Conservation (phyloP, 2,797 vertebrate genomes). For the Dallia pectoralis region DNA sequence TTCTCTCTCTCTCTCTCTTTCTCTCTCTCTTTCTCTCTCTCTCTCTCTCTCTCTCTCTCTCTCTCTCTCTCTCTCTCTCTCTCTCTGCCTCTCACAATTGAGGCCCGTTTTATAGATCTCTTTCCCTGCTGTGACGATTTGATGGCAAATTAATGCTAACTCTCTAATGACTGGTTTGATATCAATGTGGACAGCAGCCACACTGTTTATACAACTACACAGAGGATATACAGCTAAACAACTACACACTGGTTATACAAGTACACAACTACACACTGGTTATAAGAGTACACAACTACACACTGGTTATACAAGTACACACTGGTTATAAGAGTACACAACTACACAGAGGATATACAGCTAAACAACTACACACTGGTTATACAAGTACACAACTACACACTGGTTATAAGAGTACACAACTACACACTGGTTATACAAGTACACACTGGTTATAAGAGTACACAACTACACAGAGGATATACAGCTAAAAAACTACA, state of each 20-base stretch:
- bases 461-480: conserved; percentile 2
- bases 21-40: neutral
- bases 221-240: too few relatives aligned
- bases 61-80: conserved; percentile 23
- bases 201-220: neutral
- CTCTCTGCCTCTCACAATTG: conserved; percentile 17
- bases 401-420: too few relatives aligned
- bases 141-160: conserved; percentile 50
- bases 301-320: conserved; percentile 21
- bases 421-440: neutral
- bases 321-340: conserved; percentile 8
- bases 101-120: conserved; percentile 42
- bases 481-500: neutral
- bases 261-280: neutral
- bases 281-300: conserved; percentile 8
- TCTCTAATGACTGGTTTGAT: conserved; percentile 69
- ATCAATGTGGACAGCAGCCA: conserved; percentile 42
- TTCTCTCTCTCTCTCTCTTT: conserved; percentile 1
- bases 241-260: too few relatives aligned
- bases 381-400: neutral
- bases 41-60: neutral
- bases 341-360: too few relatives aligned
- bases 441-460: too few relatives aligned
- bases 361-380: conserved; percentile 3
- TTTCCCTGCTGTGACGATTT: conserved; percentile 42